phyloP scores from a whole-genome alignment of 2,113 vertebrate species.

The Tupaia tana region DNA sequence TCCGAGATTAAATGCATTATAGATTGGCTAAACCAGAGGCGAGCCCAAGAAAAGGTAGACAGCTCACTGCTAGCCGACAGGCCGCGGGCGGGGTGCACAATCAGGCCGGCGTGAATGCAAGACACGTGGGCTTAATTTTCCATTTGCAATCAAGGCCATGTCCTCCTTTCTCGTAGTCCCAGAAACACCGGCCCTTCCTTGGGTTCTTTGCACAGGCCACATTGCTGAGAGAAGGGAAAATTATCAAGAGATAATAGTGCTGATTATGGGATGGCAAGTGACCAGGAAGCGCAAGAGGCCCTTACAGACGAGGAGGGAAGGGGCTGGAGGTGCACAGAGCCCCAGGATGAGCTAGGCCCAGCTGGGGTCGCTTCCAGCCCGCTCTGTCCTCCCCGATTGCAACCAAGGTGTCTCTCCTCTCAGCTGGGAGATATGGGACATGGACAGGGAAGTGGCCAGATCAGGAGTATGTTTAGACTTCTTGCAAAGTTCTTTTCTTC shows the following conservation, averaged over 20 bases:
- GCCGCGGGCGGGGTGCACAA: constrained; percentile 71
- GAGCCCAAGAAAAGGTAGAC: constrained; percentile 67
- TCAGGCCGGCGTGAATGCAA: constrained; percentile 68
- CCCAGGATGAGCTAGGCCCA: accelerated
- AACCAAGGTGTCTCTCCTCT: background rate
- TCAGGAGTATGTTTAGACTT: background rate
- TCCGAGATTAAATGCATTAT: constrained; percentile 82
- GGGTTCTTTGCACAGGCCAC: constrained; percentile 60
- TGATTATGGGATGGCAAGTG: constrained; percentile 60
- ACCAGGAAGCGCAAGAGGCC: background rate
- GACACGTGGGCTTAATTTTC: constrained; percentile 80
- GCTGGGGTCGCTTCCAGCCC: too few relatives aligned
- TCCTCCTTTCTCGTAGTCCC: constrained; percentile 70
- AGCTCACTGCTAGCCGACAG: constrained; percentile 77
- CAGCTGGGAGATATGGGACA: background rate
- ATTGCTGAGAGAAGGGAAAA: constrained; percentile 65
- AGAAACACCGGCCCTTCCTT: constrained; percentile 68
- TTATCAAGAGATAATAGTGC: constrained; percentile 68
- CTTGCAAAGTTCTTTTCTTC: background rate
- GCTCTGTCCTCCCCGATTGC: background rate
- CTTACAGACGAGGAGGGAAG: background rate
- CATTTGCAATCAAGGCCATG: constrained; percentile 84
- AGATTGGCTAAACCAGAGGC: constrained; percentile 82
- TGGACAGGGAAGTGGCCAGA: too few relatives aligned
- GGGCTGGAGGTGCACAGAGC: background rate